A percentile compares a stretch with the other conserved stretches of the same genome.
Conservation (phyloP, 2,113 vertebrate genomes). For the Psephotus haematonotus region DNA sequence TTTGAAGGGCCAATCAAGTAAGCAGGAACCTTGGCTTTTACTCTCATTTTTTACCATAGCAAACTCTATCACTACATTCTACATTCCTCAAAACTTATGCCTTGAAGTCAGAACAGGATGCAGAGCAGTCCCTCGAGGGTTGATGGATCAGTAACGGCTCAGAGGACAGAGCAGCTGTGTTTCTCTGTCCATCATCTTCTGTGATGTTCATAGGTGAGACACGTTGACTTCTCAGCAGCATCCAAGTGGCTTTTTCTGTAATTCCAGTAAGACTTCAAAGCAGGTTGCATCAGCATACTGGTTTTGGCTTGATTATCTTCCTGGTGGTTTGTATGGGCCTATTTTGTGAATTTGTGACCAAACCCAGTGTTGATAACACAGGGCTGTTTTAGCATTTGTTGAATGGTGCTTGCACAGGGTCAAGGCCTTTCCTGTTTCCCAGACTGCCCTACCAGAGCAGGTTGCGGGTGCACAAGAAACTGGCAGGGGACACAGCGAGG, state of each 20-base stretch:
- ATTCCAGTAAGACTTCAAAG: neutral
- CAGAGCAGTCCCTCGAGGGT: neutral
- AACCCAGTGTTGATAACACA: neutral
- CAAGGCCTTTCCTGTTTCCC: neutral
- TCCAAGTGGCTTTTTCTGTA: neutral
- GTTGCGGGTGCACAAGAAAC: neutral
- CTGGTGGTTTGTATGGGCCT: neutral
- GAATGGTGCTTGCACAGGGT: neutral
- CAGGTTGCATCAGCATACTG: neutral
- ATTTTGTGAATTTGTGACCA: neutral
- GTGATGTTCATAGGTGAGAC: neutral
- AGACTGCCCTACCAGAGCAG: neutral
- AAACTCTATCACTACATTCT: neutral
- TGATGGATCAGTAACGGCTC: neutral
- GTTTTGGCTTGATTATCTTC: neutral
- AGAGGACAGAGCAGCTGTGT: neutral
- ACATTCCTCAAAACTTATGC: neutral
- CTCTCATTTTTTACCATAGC: neutral
- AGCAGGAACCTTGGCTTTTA: neutral
- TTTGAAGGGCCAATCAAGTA: neutral
- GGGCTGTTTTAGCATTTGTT: neutral
- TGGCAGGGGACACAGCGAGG: neutral
- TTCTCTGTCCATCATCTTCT: neutral
- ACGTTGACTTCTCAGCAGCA: neutral
- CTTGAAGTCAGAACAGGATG: neutral